Evolutionary conservation across 2,797 vertebrate genomes (phyloP).

Genomic region (Antrozous pallidus): DNA sequence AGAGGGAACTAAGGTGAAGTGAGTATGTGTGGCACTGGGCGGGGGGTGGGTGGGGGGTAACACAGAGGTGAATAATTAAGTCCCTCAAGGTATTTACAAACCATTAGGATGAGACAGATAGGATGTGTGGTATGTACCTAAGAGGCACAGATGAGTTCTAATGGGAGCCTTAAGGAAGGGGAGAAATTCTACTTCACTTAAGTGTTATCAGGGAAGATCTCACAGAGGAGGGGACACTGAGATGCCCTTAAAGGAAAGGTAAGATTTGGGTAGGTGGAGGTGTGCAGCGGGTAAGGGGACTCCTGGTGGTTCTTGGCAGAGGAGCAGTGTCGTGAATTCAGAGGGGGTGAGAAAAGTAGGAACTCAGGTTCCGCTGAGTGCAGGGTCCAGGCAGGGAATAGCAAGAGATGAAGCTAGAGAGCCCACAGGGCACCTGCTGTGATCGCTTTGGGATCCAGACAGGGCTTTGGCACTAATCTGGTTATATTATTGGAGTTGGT

Average conservation of each 20-base stretch:
- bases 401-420: not conserved
- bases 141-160: not conserved
- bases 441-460: not conserved
- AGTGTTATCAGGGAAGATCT: not conserved
- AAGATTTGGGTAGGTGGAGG: not conserved
- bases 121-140: not conserved
- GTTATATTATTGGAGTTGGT: not conserved
- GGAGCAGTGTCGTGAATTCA: not conserved
- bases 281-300: fast-evolving
- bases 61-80: not conserved
- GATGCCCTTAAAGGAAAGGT: not conserved
- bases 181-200: not conserved
- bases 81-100: not conserved
- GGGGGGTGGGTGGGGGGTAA: no score
- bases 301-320: not conserved
- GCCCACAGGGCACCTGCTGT: no score
- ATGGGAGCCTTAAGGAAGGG: not conserved
- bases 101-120: not conserved
- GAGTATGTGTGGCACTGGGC: not conserved
- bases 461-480: not conserved
- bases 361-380: not conserved
- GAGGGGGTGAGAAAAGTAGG: not conserved
- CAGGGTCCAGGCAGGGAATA: no score
- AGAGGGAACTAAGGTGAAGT: conserved; percentile 1
- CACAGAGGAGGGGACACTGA: not conserved